Evolutionary conservation across 1,140 invertebrate species (phyloP), one percentile per base, ranked within the genome.

Genomic region (Bombus sylvicola): DNA sequence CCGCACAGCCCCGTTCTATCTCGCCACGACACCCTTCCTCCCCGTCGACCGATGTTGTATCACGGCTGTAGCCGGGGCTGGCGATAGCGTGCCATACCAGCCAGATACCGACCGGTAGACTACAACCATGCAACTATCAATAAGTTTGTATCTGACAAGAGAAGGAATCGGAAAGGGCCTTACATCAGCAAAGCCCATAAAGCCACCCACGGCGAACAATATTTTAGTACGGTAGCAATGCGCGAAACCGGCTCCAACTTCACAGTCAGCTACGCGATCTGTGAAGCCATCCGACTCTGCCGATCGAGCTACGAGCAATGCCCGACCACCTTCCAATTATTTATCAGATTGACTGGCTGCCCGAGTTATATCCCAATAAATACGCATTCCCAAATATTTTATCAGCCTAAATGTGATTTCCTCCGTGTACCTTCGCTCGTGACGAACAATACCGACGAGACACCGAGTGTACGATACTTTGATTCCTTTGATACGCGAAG

Each of bases 141-240:
- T 93, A 93, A 93, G 92, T 88, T 88, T 75, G 87, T 92, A 93
- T 93, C 93, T 93, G 92, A 94, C 91, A 93, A 92, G 90, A 88
- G 87, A 89, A 91, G 91, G 90, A 94, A 93, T 93, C 88, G 89
- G 88, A 92, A 93, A 87, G 88, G 87, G 81, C 82, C 85, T 92
- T 89, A 83, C 91, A 92, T 92, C 93, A 92, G 89, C 88, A 81
- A 92, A 82, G 90, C 82, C 92, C 91, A 93, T 93, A 93, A 92
- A 94, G 87, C 94, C 94, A 94, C 94, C 93, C 93, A 94, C 93
- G 91, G 90, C 81, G 93, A 94, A 92, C 89, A 92, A 94, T 94
- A 94, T 93, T 94, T 94, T 93, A 93, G 92, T 90, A 92, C 94
- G 87, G 93, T 94, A 94, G 94, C 93, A 90, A 92, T 89, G 91